Base-by-base conservation (phyloP, 2,888 invertebrate species). In the Aproaerema taeniolella region DNA sequence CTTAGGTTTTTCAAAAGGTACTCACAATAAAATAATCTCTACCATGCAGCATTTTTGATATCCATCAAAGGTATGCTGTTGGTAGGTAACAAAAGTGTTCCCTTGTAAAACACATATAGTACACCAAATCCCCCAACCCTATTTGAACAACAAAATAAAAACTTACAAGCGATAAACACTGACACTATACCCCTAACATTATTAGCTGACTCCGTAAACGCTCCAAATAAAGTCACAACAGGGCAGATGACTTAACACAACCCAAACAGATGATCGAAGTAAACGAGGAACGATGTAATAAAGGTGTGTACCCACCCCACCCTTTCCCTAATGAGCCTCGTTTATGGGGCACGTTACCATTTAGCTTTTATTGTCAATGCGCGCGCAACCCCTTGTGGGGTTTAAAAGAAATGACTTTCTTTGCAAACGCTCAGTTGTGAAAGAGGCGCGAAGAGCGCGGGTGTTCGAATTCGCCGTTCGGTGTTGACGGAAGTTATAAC, bases 251-350 rank as follows among this genome's bases (percentile, higher is more conserved):
- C 82, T 81, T 80, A 79, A 82, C 67, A 55, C 63, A 67, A 65
- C 83, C 81, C 75, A 83, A 77, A 85, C 80, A 83, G 77, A 79
- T 77, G 73, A 80, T 78, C 73, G 62, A 51, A 61, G 59, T 77
- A 80, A 72, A 69, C 72, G 74, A 74, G 69, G 59, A 58, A 61
- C n/a, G n/a, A n/a, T 52, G 72, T 75, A 67, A 78, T 85, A 85
- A 80, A 80, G 69, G 65, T 78, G 73, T 74, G 62, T 66, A 71
- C 70, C 74, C 65, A 68, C 67, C 62, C 70, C 80, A 77, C 80
- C 83, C 82, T 80, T 76, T 76, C 67, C 59, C 77, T 85, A 85
- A 85, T 82, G 83, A 81, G 82, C 76, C 65, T 74, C 68, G 66
- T 82, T 82, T 80, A 81, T 79, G 72, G 77, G 74, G 71, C 67